Conservation (phyloP, 2,888 invertebrate genomes). For the Neria commutata region DNA sequence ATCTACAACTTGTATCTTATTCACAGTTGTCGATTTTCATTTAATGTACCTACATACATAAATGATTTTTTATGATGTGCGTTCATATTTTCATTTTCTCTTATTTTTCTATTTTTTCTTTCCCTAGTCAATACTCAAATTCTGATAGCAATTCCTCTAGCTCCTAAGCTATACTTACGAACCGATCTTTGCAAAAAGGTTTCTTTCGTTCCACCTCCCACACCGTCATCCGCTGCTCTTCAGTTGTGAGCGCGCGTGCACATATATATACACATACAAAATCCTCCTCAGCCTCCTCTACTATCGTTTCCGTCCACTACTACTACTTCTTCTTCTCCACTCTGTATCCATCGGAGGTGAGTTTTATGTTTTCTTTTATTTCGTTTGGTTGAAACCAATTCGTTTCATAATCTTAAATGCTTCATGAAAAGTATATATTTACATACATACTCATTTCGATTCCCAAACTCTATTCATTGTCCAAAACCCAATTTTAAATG, state of each 20-base stretch:
- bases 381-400: too few species aligned
- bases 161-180: constrained; percentile 40
- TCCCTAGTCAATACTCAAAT: constrained; percentile 52
- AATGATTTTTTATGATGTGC: too few species aligned
- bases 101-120: constrained; percentile 27
- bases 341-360: constrained; percentile 41
- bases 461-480: not conserved
- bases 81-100: constrained; percentile 37
- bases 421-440: not conserved
- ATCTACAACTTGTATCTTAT: too few species aligned
- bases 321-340: constrained; percentile 22
- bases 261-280: constrained; percentile 4
- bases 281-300: not conserved
- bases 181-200: not conserved
- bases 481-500: not conserved
- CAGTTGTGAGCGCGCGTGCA: constrained; percentile 14
- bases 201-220: not conserved
- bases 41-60: too few species aligned
- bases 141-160: constrained; percentile 50
- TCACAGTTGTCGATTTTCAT: too few species aligned
- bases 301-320: constrained; percentile 24
- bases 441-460: not conserved
- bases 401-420: too few species aligned
- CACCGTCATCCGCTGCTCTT: not conserved
- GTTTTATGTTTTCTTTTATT: constrained; percentile 35